Base-by-base conservation (phyloP, 2,113 vertebrate genomes). In the Elanoides forficatus region DNA sequence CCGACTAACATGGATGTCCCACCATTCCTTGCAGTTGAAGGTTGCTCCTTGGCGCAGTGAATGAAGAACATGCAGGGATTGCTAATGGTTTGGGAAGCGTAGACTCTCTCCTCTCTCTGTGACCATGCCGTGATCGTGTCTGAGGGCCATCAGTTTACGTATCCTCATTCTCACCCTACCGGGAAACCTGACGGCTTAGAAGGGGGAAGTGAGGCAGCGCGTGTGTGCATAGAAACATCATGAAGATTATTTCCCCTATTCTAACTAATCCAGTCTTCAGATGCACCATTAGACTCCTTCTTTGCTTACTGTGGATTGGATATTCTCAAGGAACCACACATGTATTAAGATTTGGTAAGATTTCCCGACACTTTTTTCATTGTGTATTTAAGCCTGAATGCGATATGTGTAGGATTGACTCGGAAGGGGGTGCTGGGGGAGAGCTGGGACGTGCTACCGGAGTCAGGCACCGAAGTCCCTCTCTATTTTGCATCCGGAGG, bases 341-440 rank as follows among this genome's bases (percentile, higher is more conserved):
- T 98, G 99, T 99, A 68, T 93, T 99, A 97, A 99, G 99, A 99
- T 99, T 99, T 94, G 99, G 99, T 99, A 99, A 99, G 99, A 98
- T 94, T 93, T 95, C 87, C 94, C 19, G 50, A 84, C 75, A 53
- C 90, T 92, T 96, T 90, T 81, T 63, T 80, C 86, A 10, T 87
- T 65, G 43, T 88, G 38, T 36, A 1, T 91, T 93, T 93, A 65
- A 96, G 42, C 68, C 47, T n/a, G 81, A 89, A 71, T 50, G 74
- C 62, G 71, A 58, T 93, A 65, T 93, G 75, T 42, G 67, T 84
- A 71, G 52, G 81, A 74, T 62, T 86, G 85, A 56, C 93, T 94
- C 94, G 22, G 58, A 93, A 73, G 71, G 58, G 91, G 92, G 60
- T 89, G 91, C 60, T 65, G 92, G 45, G 80, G 81, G 84, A 62